Evolutionary conservation across 2,888 invertebrate species (phyloP).

Genomic region (Yponomeuta cagnagella): DNA sequence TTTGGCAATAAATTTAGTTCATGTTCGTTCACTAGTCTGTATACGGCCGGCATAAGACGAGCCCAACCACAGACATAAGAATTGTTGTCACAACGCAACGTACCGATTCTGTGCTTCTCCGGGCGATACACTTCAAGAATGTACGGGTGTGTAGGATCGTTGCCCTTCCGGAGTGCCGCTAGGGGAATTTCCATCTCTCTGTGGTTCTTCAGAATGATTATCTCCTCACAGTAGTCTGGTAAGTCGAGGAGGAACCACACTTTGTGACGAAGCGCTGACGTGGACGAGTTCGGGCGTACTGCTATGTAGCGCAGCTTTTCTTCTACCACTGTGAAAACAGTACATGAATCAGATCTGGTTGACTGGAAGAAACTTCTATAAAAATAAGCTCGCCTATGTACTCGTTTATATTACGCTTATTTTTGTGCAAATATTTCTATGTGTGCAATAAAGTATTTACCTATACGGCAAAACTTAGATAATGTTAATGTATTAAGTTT

Average conservation of each 20-base stretch:
- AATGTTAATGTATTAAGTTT: no score
- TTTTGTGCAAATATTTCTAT: no score
- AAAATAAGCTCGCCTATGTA: no score
- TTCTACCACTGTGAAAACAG: constrained; percentile 35
- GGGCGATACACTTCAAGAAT: constrained; percentile 61
- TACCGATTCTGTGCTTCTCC: not conserved
- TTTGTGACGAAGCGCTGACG: constrained; percentile 55
- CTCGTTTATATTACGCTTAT: no score
- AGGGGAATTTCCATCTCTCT: constrained; percentile 47
- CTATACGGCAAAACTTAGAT: no score
- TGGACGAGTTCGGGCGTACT: constrained; percentile 50
- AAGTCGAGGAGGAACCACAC: constrained; percentile 60
- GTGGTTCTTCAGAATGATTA: constrained; percentile 49
- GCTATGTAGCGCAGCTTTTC: constrained; percentile 56
- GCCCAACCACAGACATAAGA: not conserved
- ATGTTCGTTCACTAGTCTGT: no score
- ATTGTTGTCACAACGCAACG: not conserved
- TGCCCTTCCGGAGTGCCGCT: constrained; percentile 53
- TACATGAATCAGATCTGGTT: no score
- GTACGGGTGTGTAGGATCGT: constrained; percentile 55
- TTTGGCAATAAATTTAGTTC: no score
- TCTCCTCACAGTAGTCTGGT: constrained; percentile 63
- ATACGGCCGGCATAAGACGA: not conserved
- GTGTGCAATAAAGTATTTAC: no score
- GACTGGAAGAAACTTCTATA: no score